Evolutionary conservation across 2,113 vertebrate species (phyloP), one percentile per base, ranked within the genome.

Genomic region (Microtus oregoni): DNA sequence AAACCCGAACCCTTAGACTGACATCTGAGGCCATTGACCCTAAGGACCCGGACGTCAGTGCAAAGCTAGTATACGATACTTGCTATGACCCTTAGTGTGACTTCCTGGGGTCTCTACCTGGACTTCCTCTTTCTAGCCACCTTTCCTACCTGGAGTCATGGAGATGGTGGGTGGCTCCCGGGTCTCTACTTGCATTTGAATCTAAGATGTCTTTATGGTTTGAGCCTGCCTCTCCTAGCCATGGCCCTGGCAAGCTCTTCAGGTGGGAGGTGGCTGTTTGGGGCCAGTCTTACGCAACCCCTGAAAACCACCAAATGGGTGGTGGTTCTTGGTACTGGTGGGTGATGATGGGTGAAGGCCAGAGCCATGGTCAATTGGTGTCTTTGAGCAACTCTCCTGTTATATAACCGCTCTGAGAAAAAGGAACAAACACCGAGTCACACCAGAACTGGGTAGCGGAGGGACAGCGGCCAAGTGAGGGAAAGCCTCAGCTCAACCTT

Each of bases 361-460:
- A 92, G 82, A 52, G 92, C 76, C 94, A 83, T 22, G 86, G 96
- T 90, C 96, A 97, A 58, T 75, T 50, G 82, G 94, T 97, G 89
- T 82, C 96, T 98, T 98, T 98, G 95, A 97, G 97, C 95, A 98
- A 98, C 96, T 97, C 55, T 95, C 94, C 26, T 2, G 75, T 98
- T 98, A 97, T 92, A 91, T 97, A 98, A 98, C 1, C 0, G 93
- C 94, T 89, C 96, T 96, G 93, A 83, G 91, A 91, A 97, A 97
- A 98, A 95, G 93, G 97, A 97, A 96, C 95, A 97, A 98, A 97
- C 87, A 83, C 55, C 70, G 94, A 97, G 94, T 97, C 95, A 85
- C 95, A 85, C 96, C 96, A 97, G 97, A 96, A 97, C 75, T 86
- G 19, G 93, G 94, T 94, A 77, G 92, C 95, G 76, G 92, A 97